Evolutionary conservation across 2,888 invertebrate genomes (phyloP).

Genomic region (Eupeodes latifasciatus): DNA sequence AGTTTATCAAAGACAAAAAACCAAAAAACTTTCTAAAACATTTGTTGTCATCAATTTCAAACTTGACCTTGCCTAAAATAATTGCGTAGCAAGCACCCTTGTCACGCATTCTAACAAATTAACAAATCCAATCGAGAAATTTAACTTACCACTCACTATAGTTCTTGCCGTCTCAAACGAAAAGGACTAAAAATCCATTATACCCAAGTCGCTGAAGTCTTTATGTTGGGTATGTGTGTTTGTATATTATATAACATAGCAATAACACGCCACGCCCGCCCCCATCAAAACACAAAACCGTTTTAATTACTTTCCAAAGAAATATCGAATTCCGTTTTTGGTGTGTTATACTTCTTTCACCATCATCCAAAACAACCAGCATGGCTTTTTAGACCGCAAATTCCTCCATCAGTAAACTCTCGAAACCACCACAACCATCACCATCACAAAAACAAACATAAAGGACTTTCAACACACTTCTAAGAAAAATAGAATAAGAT

Average conservation of each 20-base stretch:
- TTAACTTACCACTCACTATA: conserved; percentile 37
- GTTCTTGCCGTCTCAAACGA: not conserved
- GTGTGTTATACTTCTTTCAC: not conserved
- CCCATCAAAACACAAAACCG: conserved; percentile 52
- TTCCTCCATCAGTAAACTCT: not conserved
- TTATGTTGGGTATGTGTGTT: not conserved
- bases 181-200: conserved; percentile 50
- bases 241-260: not conserved
- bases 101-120: conserved; percentile 66
- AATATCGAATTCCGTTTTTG: conserved; percentile 29
- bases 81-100: conserved; percentile 39
- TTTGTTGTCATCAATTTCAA: conserved; percentile 14
- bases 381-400: not conserved
- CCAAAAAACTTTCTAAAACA: conserved; percentile 11
- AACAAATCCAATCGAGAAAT: conserved; percentile 68
- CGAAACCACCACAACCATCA: too few species aligned
- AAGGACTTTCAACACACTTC: conserved; percentile 14
- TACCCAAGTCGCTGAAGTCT: not conserved
- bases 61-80: conserved; percentile 26
- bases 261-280: conserved; percentile 9
- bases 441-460: not conserved
- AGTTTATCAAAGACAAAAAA: not conserved
- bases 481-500: conserved; percentile 3
- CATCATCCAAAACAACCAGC: not conserved
- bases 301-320: conserved; percentile 71